These are phyloP conservation scores for Indicator maculatus DNA, from an alignment of 2,113 vertebrate species.

Conservation along the genomic window DNA sequence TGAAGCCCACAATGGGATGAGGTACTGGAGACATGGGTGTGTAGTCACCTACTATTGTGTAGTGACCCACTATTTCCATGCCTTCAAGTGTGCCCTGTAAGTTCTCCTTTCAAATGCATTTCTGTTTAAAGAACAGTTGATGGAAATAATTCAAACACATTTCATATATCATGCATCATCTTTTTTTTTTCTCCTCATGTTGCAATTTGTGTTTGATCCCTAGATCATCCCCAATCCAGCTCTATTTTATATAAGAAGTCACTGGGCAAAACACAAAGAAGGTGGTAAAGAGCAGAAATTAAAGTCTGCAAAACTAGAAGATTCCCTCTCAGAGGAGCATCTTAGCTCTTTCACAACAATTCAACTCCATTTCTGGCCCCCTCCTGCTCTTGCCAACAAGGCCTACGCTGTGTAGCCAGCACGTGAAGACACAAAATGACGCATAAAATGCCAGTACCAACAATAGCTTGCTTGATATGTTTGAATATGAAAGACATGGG, in stretches of 20 bases:
- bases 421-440: not conserved
- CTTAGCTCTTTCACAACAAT: not conserved
- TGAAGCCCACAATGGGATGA: not conserved
- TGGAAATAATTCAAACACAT: not conserved
- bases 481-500: not conserved
- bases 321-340: not conserved
- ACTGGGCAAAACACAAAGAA: not conserved
- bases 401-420: not conserved
- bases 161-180: not conserved
- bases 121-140: not conserved
- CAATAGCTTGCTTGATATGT: not conserved
- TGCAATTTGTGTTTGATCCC: not conserved
- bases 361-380: not conserved
- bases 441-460: not conserved
- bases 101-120: not conserved
- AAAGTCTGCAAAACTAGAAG: not conserved
- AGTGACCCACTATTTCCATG: not conserved
- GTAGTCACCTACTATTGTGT: not conserved
- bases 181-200: not conserved
- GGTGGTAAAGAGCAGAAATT: not conserved
- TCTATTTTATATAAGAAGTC: not conserved
- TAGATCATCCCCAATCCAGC: not conserved
- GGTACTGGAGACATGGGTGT: not conserved
- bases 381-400: not conserved
- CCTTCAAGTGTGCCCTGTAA: not conserved